Evolutionary conservation across 2,113 vertebrate species (phyloP), one percentile per base, ranked within the genome.

Genomic region (Cricetomys ansorgei): DNA sequence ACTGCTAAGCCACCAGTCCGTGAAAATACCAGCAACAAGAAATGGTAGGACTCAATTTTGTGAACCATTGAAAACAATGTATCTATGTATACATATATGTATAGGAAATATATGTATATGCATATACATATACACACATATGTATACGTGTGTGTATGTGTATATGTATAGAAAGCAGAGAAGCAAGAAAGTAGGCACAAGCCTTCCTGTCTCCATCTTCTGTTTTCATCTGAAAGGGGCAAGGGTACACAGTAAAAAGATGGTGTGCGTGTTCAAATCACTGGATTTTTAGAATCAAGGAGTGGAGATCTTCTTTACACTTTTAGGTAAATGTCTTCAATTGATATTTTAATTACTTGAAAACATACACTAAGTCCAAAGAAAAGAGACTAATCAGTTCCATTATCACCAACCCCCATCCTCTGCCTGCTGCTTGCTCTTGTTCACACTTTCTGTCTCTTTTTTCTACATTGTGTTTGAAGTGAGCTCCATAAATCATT

Each of bases 391-490:
- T n/a, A 45, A 13, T 73, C 43, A 89, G 73, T 95, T 77, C 48
- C 9, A 62, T n/a, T 37, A 50, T 62, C 23, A 29, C 17, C 57
- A 13, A 4, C 17, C 7, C 45, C 85, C 25, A 62, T 7, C 15
- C 45, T 17, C 13, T 75, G 43, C 7, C 59, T 1, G 5, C 27
- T 31, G 1, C 16, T 45, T 29, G 11, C 37, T 37, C 6, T 67
- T 50, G 6, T 17, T 25, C 59, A 16, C 17, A 50, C 5, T 7
- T 11, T 29, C 55, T 57, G 3, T 70, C 85, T 93, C 16, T 3
- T 29, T 37, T 81, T 67, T 45, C 50, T 77, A n/a, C n/a, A 96
- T 75, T 89, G n/a, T 77, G 57, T 94, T 86, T 88, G 89, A 91
- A 94, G 23, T 37, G 31, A 79, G 10, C 29, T 62, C 43, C 34